phyloP scores from a whole-genome alignment of 2,113 vertebrate species.

The Alligator sinensis region DNA sequence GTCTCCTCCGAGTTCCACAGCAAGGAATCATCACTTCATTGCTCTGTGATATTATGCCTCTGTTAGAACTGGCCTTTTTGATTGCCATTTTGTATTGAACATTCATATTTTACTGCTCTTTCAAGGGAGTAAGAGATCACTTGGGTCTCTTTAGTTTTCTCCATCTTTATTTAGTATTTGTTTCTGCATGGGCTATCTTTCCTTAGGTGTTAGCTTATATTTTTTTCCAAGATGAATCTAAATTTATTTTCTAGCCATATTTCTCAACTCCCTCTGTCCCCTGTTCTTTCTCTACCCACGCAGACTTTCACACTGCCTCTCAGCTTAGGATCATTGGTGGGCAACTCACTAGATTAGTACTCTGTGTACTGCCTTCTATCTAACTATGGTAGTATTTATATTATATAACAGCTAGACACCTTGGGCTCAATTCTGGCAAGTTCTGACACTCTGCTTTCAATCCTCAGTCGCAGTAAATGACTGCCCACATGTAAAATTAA shows the following conservation, averaged over 20 bases:
- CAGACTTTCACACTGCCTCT: slow-evolving; percentile 75
- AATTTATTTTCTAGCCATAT: slow-evolving; percentile 64
- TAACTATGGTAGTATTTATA: not conserved
- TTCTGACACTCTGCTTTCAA: not conserved
- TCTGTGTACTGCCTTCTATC: slow-evolving; percentile 51
- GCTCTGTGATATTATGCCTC: slow-evolving; percentile 10
- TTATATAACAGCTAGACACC: not conserved
- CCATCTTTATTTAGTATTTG: slow-evolving; percentile 49
- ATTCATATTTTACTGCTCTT: slow-evolving; percentile 22
- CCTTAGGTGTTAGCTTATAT: slow-evolving; percentile 24
- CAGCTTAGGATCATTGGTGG: slow-evolving; percentile 69
- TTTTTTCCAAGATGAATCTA: slow-evolving; percentile 52
- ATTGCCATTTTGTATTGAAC: slow-evolving; percentile 25
- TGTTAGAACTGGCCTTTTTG: slow-evolving; percentile 35
- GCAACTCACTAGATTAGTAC: slow-evolving; percentile 65
- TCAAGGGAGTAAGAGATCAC: slow-evolving; percentile 53
- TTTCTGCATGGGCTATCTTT: slow-evolving; percentile 61
- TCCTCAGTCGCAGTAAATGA: not conserved
- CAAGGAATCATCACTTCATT: slow-evolving; percentile 16
- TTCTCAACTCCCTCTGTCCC: slow-evolving; percentile 71
- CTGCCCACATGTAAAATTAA: slow-evolving; percentile 12
- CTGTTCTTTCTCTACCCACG: slow-evolving; percentile 75
- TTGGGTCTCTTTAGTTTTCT: slow-evolving; percentile 40
- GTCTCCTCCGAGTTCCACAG: not conserved
- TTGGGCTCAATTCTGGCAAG: slow-evolving; percentile 43